Percentiles rank a stretch among this genome's conserved stretches.
Evolutionary conservation across 2,113 vertebrate species (phyloP).

Genomic region (Garra rufa): DNA sequence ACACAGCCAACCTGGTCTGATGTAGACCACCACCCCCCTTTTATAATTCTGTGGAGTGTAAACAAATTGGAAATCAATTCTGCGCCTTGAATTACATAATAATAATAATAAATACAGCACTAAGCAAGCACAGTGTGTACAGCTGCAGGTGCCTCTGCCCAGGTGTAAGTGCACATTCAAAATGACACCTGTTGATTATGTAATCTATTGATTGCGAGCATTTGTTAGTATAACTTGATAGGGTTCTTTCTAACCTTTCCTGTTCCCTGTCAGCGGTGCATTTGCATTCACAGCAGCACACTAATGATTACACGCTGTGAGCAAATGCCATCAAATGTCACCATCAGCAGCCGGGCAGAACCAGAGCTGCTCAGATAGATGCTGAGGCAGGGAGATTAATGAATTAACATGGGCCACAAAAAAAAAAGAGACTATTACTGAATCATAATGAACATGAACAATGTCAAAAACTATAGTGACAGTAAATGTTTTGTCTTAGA

Average conservation of each 20-base stretch:
- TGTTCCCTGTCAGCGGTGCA: background rate
- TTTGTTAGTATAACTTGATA: background rate
- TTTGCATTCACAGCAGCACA: constrained; percentile 20
- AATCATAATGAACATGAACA: background rate
- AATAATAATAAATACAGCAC: background rate
- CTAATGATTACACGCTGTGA: constrained; percentile 47
- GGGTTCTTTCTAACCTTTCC: constrained; percentile 10
- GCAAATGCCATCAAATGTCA: constrained; percentile 60
- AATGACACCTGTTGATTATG: background rate
- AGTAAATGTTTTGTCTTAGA: background rate
- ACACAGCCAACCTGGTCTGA: background rate
- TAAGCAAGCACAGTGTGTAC: background rate
- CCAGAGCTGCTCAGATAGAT: constrained; percentile 1
- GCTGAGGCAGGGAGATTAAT: constrained; percentile 28
- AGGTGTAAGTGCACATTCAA: constrained; percentile 6
- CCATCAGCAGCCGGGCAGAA: constrained; percentile 43
- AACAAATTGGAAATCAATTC: constrained; percentile 3
- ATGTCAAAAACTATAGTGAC: constrained; percentile 15
- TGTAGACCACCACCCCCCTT: background rate
- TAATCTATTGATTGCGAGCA: constrained; percentile 9
- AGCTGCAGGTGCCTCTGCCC: background rate
- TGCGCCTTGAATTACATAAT: background rate
- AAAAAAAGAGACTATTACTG: constrained; percentile 11
- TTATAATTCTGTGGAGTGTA: background rate
- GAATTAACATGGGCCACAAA: constrained; percentile 6